A percentile compares a stretch with the other conserved stretches of the same genome.
phyloP scores from a whole-genome alignment of 2,113 vertebrate genomes.

The Mustela nigripes region DNA sequence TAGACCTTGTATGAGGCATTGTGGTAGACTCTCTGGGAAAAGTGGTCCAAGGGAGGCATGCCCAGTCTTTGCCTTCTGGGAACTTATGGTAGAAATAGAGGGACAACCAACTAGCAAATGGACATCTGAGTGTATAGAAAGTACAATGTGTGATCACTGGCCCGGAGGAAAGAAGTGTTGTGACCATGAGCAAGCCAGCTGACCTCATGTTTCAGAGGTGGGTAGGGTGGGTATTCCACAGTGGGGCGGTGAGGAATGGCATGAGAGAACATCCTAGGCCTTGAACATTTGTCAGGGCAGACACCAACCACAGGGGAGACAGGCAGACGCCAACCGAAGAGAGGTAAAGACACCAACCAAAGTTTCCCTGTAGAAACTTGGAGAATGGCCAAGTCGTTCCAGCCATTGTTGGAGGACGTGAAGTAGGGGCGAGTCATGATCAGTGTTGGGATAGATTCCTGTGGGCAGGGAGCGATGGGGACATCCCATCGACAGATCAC shows the following conservation, averaged over 20 bases:
- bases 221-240: not conserved
- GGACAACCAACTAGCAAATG: not conserved
- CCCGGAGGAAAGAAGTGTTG: not conserved
- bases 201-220: not conserved
- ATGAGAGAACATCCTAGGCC: fast-evolving
- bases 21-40: not conserved
- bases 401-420: too few species aligned
- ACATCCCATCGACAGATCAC: not conserved
- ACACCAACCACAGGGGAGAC: too few species aligned
- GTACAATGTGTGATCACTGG: fast-evolving
- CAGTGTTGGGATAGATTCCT: not conserved
- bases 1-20: not conserved
- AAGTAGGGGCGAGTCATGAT: too few species aligned
- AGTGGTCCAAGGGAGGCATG: not conserved
- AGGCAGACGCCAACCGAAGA: too few species aligned
- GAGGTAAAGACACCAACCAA: too few species aligned
- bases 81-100: not conserved
- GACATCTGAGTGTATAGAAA: too few species aligned
- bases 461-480: not conserved
- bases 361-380: too few species aligned
- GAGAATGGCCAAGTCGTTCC: not conserved
- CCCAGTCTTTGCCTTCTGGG: not conserved
- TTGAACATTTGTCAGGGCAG: not conserved
- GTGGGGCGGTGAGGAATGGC: too few species aligned
- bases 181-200: fast-evolving